These are phyloP conservation scores for Hedychridium roseum DNA, from an alignment of 2,888 invertebrate species.

Conservation along the genomic window DNA sequence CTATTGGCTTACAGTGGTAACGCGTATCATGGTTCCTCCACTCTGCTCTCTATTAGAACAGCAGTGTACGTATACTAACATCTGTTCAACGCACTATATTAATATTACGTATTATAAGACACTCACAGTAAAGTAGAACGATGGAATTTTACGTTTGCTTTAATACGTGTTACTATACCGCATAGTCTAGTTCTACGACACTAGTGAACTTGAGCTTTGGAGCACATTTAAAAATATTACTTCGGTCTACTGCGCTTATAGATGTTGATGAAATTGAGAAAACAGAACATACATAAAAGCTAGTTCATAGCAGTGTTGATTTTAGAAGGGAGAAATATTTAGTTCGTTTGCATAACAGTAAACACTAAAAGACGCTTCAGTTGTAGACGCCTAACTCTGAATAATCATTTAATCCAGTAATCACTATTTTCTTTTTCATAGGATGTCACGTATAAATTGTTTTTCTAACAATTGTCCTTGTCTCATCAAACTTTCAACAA, in stretches of 20 bases:
- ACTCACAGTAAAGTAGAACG: constrained; percentile 10
- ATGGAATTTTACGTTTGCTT: too few species aligned
- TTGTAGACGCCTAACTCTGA: too few species aligned
- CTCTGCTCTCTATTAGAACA: constrained; percentile 54
- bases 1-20: constrained; percentile 50
- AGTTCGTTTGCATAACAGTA: too few species aligned
- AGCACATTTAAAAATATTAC: constrained; percentile 29
- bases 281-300: too few species aligned
- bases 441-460: constrained; percentile 59
- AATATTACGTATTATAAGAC: constrained; percentile 22
- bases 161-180: too few species aligned
- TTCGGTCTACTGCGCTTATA: too few species aligned
- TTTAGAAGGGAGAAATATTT: too few species aligned
- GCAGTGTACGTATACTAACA: constrained; percentile 52
- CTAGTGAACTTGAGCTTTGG: constrained; percentile 25
- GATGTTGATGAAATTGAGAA: too few species aligned
- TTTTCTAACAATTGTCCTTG: constrained; percentile 59
- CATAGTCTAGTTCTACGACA: constrained; percentile 18
- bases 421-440: background rate
- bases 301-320: too few species aligned
- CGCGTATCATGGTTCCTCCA: constrained; percentile 54
- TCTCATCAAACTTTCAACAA: too few species aligned
- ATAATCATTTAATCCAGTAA: background rate
- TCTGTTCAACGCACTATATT: constrained; percentile 26
- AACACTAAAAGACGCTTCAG: too few species aligned